Conservation (phyloP, 2,888 invertebrate genomes). For the Rutpela maculata region DNA sequence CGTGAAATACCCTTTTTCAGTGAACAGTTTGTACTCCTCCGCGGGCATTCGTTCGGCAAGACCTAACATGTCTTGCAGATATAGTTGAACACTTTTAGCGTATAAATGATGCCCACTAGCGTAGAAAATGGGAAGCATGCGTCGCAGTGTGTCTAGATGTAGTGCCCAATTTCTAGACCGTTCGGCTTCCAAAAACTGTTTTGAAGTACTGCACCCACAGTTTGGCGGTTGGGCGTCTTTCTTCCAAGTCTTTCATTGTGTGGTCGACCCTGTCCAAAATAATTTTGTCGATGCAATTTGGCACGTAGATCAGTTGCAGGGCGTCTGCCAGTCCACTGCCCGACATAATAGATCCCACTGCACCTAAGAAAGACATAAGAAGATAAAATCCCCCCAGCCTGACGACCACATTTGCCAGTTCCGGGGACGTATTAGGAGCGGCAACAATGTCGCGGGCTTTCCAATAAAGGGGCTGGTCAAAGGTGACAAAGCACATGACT, state of each 20-base stretch:
- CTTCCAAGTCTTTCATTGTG: not conserved
- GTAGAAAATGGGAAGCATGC: slow-evolving; percentile 46
- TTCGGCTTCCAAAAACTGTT: not conserved
- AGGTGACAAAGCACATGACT: not conserved
- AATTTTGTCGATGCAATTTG: not conserved
- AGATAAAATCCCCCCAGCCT: slow-evolving; percentile 60
- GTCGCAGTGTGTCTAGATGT: slow-evolving; percentile 44
- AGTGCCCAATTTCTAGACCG: not conserved
- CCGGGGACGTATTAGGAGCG: slow-evolving; percentile 28
- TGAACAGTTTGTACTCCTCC: too few relatives aligned
- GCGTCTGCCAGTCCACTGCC: slow-evolving; percentile 66
- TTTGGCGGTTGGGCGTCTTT: not conserved
- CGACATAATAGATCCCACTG: slow-evolving; percentile 68
- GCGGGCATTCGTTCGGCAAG: too few relatives aligned
- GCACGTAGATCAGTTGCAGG: not conserved
- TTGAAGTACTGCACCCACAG: not conserved
- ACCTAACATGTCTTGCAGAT: slow-evolving; percentile 49
- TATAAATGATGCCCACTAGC: slow-evolving; percentile 42
- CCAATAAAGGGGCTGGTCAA: slow-evolving; percentile 29
- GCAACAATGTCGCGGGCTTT: slow-evolving; percentile 23
- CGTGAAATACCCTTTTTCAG: too few relatives aligned
- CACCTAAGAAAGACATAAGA: slow-evolving; percentile 67
- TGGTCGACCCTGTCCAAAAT: not conserved
- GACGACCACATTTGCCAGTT: slow-evolving; percentile 59
- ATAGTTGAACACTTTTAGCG: slow-evolving; percentile 42